Evolutionary conservation across 2,113 vertebrate species (phyloP).

Genomic region (Lagenorhynchus albirostris): DNA sequence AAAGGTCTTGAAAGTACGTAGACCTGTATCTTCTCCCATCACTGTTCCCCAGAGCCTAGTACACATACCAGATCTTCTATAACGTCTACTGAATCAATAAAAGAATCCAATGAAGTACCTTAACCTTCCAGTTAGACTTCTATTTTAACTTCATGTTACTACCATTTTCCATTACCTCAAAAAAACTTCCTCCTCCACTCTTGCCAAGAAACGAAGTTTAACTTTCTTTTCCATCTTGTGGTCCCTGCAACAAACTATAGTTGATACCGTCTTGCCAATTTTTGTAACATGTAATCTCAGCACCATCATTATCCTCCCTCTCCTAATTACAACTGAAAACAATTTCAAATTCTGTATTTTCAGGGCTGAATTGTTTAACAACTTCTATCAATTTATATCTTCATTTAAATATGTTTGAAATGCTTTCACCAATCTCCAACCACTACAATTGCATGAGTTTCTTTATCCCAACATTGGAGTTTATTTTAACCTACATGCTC

Average conservation of each 20-base stretch:
- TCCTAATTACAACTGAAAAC: background rate
- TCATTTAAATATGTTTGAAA: background rate
- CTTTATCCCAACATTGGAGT: background rate
- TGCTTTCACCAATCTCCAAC: background rate
- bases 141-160: background rate
- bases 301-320: background rate
- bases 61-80: background rate
- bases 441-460: background rate
- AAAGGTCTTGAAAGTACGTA: background rate
- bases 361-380: background rate
- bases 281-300: background rate
- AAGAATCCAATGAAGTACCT: background rate
- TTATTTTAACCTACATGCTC: background rate
- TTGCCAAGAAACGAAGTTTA: conserved; percentile 12
- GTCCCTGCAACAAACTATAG: background rate
- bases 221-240: background rate
- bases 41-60: background rate
- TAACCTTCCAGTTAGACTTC: background rate
- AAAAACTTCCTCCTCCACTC: background rate
- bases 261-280: background rate
- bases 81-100: background rate
- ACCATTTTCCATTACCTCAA: background rate
- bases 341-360: background rate
- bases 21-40: background rate
- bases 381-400: conserved; percentile 1